Evolutionary conservation across 2,888 invertebrate genomes (phyloP).

Genomic region (Callinectes sapidus): DNA sequence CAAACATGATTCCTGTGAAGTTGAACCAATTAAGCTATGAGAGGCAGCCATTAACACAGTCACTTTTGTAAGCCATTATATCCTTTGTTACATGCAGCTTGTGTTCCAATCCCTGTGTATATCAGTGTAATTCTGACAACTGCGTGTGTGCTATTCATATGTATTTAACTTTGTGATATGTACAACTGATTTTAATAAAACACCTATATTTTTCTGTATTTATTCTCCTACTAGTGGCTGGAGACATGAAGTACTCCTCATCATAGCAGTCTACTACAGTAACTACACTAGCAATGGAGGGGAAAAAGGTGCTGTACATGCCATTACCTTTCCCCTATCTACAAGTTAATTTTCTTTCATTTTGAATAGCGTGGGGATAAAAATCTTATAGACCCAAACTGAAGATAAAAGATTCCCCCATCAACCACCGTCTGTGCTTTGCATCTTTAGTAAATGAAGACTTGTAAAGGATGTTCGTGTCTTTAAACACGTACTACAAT

Average conservation of each 20-base stretch:
- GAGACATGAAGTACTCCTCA: not conserved
- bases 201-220: slow-evolving; percentile 49
- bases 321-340: too few relatives aligned
- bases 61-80: slow-evolving; percentile 35
- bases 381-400: too few relatives aligned
- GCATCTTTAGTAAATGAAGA: too few relatives aligned
- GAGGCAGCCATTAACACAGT: slow-evolving; percentile 25
- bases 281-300: not conserved
- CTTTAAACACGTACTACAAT: too few relatives aligned
- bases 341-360: too few relatives aligned
- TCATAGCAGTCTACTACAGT: not conserved
- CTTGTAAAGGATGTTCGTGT: too few relatives aligned
- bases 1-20: slow-evolving; percentile 12
- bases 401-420: too few relatives aligned
- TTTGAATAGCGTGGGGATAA: too few relatives aligned
- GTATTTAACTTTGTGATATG: slow-evolving; percentile 70
- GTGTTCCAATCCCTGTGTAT: slow-evolving; percentile 61
- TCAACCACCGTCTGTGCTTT: too few relatives aligned
- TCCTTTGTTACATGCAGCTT: slow-evolving; percentile 58
- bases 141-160: slow-evolving; percentile 67
- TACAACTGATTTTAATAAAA: slow-evolving; percentile 70
- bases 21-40: not conserved
- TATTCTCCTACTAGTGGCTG: not conserved
- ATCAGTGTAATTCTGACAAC: slow-evolving; percentile 66
- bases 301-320: too few relatives aligned